Conservation (phyloP, 2,113 vertebrate species). For the Seriola dumerili region DNA sequence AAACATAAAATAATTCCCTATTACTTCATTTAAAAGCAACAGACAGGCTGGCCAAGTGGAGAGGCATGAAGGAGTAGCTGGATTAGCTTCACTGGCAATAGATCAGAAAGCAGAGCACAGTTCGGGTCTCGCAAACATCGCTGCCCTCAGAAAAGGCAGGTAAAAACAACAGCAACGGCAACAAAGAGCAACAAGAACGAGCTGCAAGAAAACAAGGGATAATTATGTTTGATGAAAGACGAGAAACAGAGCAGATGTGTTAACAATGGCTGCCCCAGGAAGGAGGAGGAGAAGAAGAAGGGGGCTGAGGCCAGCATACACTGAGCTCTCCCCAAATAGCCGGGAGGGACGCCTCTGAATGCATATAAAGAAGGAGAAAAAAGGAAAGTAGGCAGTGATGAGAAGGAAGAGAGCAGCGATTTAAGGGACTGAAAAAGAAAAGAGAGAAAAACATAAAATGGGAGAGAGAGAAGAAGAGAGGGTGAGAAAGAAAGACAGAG, state of each 20-base stretch:
- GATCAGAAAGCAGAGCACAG: conserved; percentile 57
- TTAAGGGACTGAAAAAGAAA: conserved; percentile 39
- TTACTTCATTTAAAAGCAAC: conserved; percentile 64
- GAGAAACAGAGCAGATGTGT: conserved; percentile 60
- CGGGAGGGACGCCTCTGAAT: conserved; percentile 66
- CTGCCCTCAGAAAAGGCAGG: conserved; percentile 46
- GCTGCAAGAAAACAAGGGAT: conserved; percentile 38
- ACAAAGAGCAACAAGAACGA: conserved; percentile 55
- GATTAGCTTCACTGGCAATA: conserved; percentile 56
- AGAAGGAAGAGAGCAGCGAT: conserved; percentile 51
- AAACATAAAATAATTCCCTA: conserved; percentile 64
- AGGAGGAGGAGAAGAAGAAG: conserved; percentile 60
- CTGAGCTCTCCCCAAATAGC: conserved; percentile 71
- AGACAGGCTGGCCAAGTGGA: conserved; percentile 57
- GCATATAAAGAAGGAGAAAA: conserved; percentile 56
- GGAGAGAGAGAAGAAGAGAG: conserved; percentile 49
- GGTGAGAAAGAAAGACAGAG: conserved; percentile 54
- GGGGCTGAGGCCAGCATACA: conserved; percentile 79
- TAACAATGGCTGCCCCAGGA: conserved; percentile 75
- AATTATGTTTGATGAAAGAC: conserved; percentile 66
- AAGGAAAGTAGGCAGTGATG: conserved; percentile 40
- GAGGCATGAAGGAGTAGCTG: conserved; percentile 40
- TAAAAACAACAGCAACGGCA: conserved; percentile 54
- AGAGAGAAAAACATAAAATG: conserved; percentile 38
- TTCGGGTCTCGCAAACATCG: conserved; percentile 55